Evolutionary conservation across 2,113 vertebrate genomes (phyloP), one percentile per base, ranked within the genome.

Genomic region (Prinia subflava): DNA sequence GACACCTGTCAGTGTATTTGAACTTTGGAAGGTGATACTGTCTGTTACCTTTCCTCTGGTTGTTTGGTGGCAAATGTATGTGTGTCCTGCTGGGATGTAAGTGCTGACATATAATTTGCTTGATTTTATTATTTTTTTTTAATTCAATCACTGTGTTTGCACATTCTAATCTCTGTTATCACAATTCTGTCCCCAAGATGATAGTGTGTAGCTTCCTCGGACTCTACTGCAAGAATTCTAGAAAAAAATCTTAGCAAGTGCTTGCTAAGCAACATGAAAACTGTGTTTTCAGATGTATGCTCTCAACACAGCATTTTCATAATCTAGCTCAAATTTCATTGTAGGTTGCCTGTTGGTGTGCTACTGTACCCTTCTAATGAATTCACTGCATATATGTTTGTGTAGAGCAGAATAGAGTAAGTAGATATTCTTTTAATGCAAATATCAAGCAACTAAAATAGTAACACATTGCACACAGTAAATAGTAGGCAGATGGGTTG

Each of bases 61-160:
- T 88, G 21, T 47, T 80, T 57, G 41, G 31, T 17, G n/a, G 24
- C 4, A 1, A 15, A 28, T 57, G 10, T 50, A 17, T 0, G 0
- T 57, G 6, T 39, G 17, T 77, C 50, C 56, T 82, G 42, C 75
- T 52, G 44, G 47, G 9, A 84, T 22, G 7, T 24, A 83, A 47
- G 31, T 39, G 30, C 56, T 87, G 47, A 75, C 8, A 8, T n/a
- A 31, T 9, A 75, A 63, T 79, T 44, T 65, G 6, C n/a, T 86
- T 69, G 13, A 47, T 92, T 39, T 42, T 30, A 15, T n/a, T 69
- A 19, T 78, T 41, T 37, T 24, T 31, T 25, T 65, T 16, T 7
- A 5, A 46, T 71, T 35, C 35, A 33, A 2, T 64, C n/a, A 27
- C 22, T 53, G 8, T 35, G 19, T 69, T 81, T 88, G 42, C 59